These are phyloP conservation scores for Dolichallabes microphthalmus DNA, from an alignment of 2,113 vertebrate species.

Conservation along the genomic window DNA sequence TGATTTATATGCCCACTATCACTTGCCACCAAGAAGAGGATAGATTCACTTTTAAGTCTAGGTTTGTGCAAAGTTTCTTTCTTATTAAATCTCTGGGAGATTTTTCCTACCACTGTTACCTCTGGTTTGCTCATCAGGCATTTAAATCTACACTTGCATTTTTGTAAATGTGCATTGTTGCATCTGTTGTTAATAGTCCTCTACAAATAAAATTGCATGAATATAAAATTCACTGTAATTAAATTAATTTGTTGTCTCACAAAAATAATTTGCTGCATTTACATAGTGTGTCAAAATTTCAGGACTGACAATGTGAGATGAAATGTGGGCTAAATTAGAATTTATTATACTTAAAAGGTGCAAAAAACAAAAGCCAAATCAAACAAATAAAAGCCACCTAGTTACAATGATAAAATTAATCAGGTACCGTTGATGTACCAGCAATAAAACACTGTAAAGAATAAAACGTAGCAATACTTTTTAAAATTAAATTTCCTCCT, in stretches of 20 bases:
- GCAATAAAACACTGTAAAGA: not conserved
- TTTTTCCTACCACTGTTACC: not conserved
- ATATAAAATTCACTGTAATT: not conserved
- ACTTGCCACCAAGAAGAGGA: not conserved
- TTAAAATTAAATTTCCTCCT: not conserved
- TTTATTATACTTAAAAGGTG: not conserved
- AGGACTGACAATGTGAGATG: not conserved
- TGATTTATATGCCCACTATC: not conserved
- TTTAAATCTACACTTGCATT: not conserved
- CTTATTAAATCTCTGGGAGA: not conserved
- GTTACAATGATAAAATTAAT: not conserved
- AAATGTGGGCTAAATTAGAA: not conserved
- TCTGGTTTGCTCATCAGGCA: not conserved
- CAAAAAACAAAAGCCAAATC: not conserved
- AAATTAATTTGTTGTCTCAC: not conserved
- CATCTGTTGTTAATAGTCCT: not conserved
- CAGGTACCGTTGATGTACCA: not conserved
- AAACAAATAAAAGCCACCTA: not conserved
- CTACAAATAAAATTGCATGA: not conserved
- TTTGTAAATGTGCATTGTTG: not conserved
- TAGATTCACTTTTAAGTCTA: not conserved
- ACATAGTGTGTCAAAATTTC: not conserved
- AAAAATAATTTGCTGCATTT: not conserved
- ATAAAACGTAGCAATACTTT: not conserved
- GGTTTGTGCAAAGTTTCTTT: not conserved